Base-by-base conservation (phyloP, 2,797 vertebrate species). In the Hybognathus amarus region DNA sequence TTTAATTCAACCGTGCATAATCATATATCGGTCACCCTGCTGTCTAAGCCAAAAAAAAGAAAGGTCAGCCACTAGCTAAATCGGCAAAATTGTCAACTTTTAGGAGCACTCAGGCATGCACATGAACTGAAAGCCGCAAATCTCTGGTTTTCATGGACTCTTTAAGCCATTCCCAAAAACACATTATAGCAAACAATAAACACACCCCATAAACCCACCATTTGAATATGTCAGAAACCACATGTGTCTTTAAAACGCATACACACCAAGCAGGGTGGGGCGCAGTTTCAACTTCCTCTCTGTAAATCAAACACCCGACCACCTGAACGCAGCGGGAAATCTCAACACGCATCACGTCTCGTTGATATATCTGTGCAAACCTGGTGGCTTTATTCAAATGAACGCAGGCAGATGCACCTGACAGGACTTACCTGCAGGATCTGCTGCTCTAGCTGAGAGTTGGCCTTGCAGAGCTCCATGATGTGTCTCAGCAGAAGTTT, bases 401-500 rank as follows among this genome's bases (percentile, higher is more conserved):
- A 73, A n/a, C 0, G 2, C 24, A 10, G 22, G 10, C 13, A 11
- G 63, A 64, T 13, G 18, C 3, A 20, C 10, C 6, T 61, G 52
- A 22, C 0, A 22, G 11, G 11, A 27, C 76, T 4, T 71, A 95
- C 95, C 93, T 95, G 94, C 59, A 95, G 91, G 75, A 95, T 93
- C 87, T 94, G 95, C 84, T 91, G 94, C 85, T 95, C 94, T 18
- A 95, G 91, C 85, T 95, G 94, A 0, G 87, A 92, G 89, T 94
- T 94, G 68, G 94, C 92, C 61, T 88, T 91, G 87, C 94, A 94
- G 0, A 95, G 88, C 68, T 93, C 91, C 93, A 95, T 94, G 83
- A 95, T 90, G 68, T 95, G 95, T 71, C 91, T 89, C 83, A 95
- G 86, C 64, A 95, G 85, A 0, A 95, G 89, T 70, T 95, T 95